Evolutionary conservation across 2,888 invertebrate species (phyloP).

Genomic region (Ennomos quercinarius): DNA sequence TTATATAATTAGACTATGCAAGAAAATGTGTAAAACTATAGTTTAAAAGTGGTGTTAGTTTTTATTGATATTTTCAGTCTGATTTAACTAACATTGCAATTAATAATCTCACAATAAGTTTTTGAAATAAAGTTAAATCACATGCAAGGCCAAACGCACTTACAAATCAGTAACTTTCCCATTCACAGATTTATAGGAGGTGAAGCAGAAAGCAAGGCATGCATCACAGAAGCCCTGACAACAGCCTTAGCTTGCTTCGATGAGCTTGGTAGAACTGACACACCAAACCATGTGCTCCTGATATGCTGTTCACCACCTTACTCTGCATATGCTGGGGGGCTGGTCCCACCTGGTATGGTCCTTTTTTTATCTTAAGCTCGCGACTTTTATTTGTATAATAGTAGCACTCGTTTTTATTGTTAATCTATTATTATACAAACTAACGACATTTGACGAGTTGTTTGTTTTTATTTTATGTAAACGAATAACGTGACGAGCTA

Average conservation of each 20-base stretch:
- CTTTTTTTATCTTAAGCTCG: not conserved
- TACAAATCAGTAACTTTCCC: not conserved
- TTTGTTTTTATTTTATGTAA: too few species aligned
- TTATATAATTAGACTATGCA: too few species aligned
- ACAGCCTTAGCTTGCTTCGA: constrained; percentile 95
- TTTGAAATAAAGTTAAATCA: not conserved
- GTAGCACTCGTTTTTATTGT: too few species aligned
- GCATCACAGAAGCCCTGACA: constrained; percentile 95
- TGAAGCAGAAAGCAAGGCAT: constrained; percentile 94
- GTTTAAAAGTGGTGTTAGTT: too few species aligned
- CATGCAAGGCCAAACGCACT: not conserved
- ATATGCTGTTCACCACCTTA: constrained; percentile 97
- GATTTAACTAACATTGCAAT: too few species aligned
- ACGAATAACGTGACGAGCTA: too few species aligned
- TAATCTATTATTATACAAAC: too few species aligned
- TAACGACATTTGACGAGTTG: too few species aligned
- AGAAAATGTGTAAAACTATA: too few species aligned
- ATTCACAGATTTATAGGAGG: constrained; percentile 92
- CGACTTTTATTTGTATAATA: too few species aligned
- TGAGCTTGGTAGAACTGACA: constrained; percentile 88
- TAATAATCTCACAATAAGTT: too few species aligned
- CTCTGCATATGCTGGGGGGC: constrained; percentile 89
- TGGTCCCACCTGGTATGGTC: constrained; percentile 67
- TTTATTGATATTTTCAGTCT: too few species aligned
- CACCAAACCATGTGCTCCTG: constrained; percentile 91